Evolutionary conservation across 2,113 vertebrate species (phyloP), one percentile per base, ranked within the genome.

Genomic region (Heterotis niloticus): DNA sequence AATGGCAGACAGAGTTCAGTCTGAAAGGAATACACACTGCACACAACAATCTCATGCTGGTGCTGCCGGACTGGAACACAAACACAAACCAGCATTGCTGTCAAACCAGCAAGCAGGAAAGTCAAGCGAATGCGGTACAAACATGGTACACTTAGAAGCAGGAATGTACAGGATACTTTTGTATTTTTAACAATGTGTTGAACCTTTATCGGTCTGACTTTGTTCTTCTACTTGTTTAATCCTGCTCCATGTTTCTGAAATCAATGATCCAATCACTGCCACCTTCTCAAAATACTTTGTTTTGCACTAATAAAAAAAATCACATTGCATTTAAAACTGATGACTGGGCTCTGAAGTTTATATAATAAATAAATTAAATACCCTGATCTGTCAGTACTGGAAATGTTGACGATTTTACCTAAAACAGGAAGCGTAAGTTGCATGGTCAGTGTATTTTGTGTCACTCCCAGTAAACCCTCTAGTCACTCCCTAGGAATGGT

Each of bases 61-160:
- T 77, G 52, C 14, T 64, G 34, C 44, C 17, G 60, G 28, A 64
- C 51, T 62, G 28, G 18, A 51, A n/a, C 17, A n/a, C 74, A 64
- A 51, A 64, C 57, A 62, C 17, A 17, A n/a, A n/a, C n/a, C n/a
- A n/a, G n/a, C 29, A 24, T 56, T 75, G 26, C 59, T 67, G 23
- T 44, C 28, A 20, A 60, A 62, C 44, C 13, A 76, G 11, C 11
- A 13, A 44, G 26, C 24, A n/a, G 11, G 16, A 26, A 64, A n/a
- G 29, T 52, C 26, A 51, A 54, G 1, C 44, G 54, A 54, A 77
- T 77, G 34, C 44, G 75, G 75, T 77, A 77, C 75, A 66, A 20
- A 64, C 4, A 70, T 34, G 68, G 75, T 66, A 77, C 75, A 66
- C 17, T 51, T 4, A 66, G 18, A 77, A 26, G 64, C 26, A 59